phyloP scores from a whole-genome alignment of 2,888 invertebrate species.

The Mactromeris polynyma region DNA sequence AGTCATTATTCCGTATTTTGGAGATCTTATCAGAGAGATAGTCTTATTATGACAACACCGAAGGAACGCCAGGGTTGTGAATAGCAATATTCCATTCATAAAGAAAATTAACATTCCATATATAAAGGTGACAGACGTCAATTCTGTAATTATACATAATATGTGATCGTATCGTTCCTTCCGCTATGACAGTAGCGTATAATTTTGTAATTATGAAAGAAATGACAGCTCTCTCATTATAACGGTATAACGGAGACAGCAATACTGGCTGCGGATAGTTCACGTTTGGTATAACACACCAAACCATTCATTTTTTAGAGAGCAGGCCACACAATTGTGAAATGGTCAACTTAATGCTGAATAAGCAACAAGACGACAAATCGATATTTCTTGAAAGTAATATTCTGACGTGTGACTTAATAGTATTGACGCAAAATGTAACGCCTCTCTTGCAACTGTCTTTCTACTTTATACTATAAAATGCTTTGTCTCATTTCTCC shows the following conservation, averaged over 20 bases:
- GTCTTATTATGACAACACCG: neutral
- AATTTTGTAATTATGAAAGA: neutral
- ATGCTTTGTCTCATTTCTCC: too few species aligned
- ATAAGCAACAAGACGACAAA: neutral
- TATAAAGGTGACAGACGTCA: neutral
- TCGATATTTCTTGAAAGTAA: neutral
- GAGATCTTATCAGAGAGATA: neutral
- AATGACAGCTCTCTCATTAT: constrained; percentile 2
- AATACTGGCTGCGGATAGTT: neutral
- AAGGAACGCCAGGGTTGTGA: neutral
- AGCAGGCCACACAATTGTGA: neutral
- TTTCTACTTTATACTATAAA: too few species aligned
- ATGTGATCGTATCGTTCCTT: constrained; percentile 15
- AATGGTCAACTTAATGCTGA: neutral
- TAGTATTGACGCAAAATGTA: neutral
- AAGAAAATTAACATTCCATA: constrained; percentile 26
- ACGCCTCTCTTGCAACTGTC: too few species aligned
- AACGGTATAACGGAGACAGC: neutral
- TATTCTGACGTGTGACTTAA: neutral
- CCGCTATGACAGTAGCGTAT: neutral
- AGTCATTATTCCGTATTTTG: neutral
- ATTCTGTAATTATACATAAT: constrained; percentile 38
- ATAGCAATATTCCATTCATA: constrained; percentile 23
- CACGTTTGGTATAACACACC: neutral
- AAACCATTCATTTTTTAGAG: neutral